phyloP scores from a whole-genome alignment of 64 coral and sea anemone genomes.

The Cladopsammia gracilis region DNA sequence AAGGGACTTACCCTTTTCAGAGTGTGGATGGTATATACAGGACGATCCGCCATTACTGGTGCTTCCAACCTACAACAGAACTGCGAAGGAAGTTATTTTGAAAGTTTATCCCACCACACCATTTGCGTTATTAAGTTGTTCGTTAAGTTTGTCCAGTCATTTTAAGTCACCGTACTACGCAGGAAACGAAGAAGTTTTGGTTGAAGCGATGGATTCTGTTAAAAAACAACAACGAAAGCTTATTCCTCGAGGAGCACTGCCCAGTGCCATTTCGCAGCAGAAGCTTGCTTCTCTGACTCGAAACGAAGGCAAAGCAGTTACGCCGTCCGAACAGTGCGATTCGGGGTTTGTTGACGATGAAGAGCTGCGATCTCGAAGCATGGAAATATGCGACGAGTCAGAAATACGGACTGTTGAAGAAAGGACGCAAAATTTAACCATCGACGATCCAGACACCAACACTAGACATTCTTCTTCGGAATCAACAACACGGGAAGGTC shows the following conservation, averaged over 20 bases:
- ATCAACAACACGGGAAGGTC: neutral
- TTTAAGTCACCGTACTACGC: neutral
- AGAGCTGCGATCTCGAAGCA: slow-evolving; percentile 45
- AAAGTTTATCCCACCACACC: neutral
- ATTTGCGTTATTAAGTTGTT: neutral
- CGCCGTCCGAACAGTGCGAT: slow-evolving; percentile 63
- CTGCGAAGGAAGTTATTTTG: neutral
- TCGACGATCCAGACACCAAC: slow-evolving; percentile 19
- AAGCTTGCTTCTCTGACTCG: neutral
- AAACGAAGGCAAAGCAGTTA: slow-evolving; percentile 13
- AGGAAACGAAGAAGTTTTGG: neutral
- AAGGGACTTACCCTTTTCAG: slow-evolving; percentile 62
- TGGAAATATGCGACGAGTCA: neutral
- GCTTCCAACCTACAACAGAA: slow-evolving; percentile 5
- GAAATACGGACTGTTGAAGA: slow-evolving; percentile 15
- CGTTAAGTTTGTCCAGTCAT: neutral
- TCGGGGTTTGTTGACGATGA: slow-evolving; percentile 84
- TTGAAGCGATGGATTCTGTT: neutral
- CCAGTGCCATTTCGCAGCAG: neutral
- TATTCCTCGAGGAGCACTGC: slow-evolving; percentile 36
- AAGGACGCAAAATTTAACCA: slow-evolving; percentile 24
- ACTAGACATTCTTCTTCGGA: neutral
- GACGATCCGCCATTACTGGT: slow-evolving; percentile 57
- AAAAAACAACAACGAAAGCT: slow-evolving; percentile 41
- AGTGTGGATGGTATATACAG: neutral